These are phyloP conservation scores for Amblyjoppa fuscipennis DNA, from an alignment of 2,888 invertebrate species.

Conservation along the genomic window DNA sequence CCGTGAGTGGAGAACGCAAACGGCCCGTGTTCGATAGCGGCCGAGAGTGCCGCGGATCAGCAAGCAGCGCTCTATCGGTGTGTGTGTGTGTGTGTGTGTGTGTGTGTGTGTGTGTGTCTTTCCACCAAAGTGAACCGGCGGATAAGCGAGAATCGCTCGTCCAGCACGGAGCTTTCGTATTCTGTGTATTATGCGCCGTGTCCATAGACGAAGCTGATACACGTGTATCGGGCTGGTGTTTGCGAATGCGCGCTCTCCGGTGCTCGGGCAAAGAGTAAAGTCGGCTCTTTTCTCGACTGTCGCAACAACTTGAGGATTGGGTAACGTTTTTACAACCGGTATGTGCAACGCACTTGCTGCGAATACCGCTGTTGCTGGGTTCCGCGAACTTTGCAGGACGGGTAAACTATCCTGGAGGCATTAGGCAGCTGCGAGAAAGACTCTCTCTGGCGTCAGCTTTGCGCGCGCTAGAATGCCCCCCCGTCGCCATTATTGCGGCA, in stretches of 20 bases:
- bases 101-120: background rate
- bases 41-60: background rate
- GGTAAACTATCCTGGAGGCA: background rate
- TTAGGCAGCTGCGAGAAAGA: background rate
- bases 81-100: background rate
- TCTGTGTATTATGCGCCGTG: background rate
- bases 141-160: conserved; percentile 16
- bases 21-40: conserved; percentile 27
- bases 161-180: conserved; percentile 27
- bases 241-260: background rate
- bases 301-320: conserved; percentile 63
- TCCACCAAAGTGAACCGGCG: conserved; percentile 26
- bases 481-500: too few species aligned
- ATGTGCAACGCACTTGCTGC: conserved; percentile 62
- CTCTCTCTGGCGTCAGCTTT: conserved; percentile 2
- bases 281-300: conserved; percentile 52
- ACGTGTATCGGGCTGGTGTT: background rate
- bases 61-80: conserved; percentile 13
- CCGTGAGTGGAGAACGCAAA: conserved; percentile 39
- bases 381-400: conserved; percentile 50
- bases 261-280: conserved; percentile 23
- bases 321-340: conserved; percentile 61
- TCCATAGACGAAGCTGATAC: background rate
- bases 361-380: conserved; percentile 42
- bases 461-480: too few species aligned